A percentile compares a stretch with the other conserved stretches of the same genome.
Evolutionary conservation across 2,113 vertebrate genomes (phyloP).

Genomic region (Salminus brasiliensis): DNA sequence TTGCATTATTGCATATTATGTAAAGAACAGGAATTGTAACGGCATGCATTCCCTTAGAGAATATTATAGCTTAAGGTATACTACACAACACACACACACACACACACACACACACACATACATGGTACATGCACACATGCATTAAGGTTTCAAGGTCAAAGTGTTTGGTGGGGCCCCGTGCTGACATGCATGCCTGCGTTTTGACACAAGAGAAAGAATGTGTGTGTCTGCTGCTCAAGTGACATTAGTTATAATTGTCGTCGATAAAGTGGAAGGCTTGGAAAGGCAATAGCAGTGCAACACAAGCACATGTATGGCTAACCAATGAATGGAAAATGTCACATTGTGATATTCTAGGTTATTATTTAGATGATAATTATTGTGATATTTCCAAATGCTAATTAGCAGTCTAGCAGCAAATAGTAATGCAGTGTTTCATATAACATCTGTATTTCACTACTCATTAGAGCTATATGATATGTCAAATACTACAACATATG

Average conservation of each 20-base stretch:
- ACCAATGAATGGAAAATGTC: too few species aligned
- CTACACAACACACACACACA: not conserved
- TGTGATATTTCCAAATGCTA: too few species aligned
- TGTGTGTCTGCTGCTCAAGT: not conserved
- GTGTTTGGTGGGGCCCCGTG: constrained; percentile 10
- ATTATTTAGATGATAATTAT: too few species aligned
- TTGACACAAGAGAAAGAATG: not conserved
- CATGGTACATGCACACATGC: not conserved
- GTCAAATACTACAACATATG: too few species aligned
- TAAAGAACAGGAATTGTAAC: not conserved
- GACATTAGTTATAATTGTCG: not conserved
- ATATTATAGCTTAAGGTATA: not conserved
- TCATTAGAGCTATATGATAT: too few species aligned
- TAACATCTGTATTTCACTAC: too few species aligned
- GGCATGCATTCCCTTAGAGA: not conserved
- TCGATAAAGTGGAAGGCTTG: not conserved
- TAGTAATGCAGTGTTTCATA: too few species aligned
- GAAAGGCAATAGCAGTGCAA: too few species aligned
- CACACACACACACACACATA: too few species aligned
- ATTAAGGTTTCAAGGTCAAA: constrained; percentile 6
- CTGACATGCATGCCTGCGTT: not conserved
- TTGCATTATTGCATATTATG: not conserved
- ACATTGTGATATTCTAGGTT: too few species aligned
- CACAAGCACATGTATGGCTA: too few species aligned
- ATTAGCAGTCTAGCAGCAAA: too few species aligned